Base-by-base conservation (phyloP, 1,140 invertebrate species). In the Listronotus bonariensis region DNA sequence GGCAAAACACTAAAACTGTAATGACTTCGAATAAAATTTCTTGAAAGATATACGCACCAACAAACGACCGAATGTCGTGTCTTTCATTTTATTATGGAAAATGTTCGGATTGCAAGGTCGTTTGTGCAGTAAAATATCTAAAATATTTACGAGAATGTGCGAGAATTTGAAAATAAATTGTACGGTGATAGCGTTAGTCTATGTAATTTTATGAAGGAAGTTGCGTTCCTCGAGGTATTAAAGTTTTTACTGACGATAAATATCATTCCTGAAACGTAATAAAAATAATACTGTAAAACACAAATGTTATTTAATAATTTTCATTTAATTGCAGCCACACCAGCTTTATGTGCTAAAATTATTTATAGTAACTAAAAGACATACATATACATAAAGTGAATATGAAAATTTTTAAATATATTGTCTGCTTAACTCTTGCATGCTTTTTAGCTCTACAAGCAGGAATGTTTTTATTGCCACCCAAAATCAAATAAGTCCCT, bases 131-230 rank as follows among this genome's bases (percentile, higher is more conserved):
- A 54, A 54, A 54, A 54, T 54, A 54, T 54, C 34, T 54, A 36
- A 54, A 54, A 41, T 36, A 54, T 54, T 54, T 54, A 54, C 52
- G 52, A 54, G 52, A 54, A 54, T 54, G 52, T 54, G 36, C 34
- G 18, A 36, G 52, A 54, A 54, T 54, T 54, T 54, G 34, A 54
- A 54, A 54, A 54, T 54, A 54, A 54, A 54, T 36, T 54, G 52
- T 54, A 32, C 31, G 17, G 12, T 41, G 10, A 36, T 41, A 54
- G 52, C 52, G 52, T 54, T 36, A 54, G 52, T 41, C n/a, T 54
- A 8, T 40, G 52, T 36, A 36, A 54, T 54, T 54, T 54, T 54
- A 54, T 54, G 38, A 36, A 54, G 52, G 52, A 54, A 54, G 52
- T 54, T 54, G 15, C 52, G 52, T 41, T 54, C 31, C 18, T 40